Evolutionary conservation across 2,888 invertebrate genomes (phyloP).

Genomic region (Drosophila robusta): DNA sequence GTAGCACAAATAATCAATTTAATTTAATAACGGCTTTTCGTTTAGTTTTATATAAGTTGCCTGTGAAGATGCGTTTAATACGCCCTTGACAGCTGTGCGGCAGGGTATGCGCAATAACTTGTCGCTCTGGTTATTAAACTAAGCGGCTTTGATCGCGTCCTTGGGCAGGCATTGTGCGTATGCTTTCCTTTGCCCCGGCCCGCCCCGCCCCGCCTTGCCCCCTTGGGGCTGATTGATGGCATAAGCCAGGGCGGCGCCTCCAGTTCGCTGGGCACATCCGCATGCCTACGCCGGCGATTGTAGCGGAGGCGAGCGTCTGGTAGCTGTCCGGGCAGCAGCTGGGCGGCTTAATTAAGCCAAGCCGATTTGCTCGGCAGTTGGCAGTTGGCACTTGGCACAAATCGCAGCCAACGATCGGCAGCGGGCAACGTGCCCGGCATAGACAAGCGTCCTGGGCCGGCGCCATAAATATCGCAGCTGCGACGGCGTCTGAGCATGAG

Average conservation of each 20-base stretch:
- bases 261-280: slow-evolving; percentile 39
- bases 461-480: slow-evolving; percentile 67
- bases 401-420: slow-evolving; percentile 63
- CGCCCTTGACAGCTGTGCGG: background rate
- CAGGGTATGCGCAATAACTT: slow-evolving; percentile 22
- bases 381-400: slow-evolving; percentile 46
- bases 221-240: slow-evolving; percentile 60
- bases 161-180: slow-evolving; percentile 55
- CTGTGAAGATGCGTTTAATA: background rate
- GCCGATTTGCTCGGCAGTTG: slow-evolving; percentile 18
- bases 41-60: too few species aligned
- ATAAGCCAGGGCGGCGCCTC: slow-evolving; percentile 45
- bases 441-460: slow-evolving; percentile 50
- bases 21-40: too few species aligned
- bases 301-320: slow-evolving; percentile 25
- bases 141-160: slow-evolving; percentile 74
- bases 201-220: slow-evolving; percentile 27
- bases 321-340: slow-evolving; percentile 29
- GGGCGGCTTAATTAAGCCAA: slow-evolving; percentile 64
- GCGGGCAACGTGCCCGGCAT: slow-evolving; percentile 65
- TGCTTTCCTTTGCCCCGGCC: slow-evolving; percentile 17
- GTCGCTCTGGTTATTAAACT: slow-evolving; percentile 53
- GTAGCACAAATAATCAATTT: too few species aligned
- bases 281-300: slow-evolving; percentile 40
- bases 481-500: slow-evolving; percentile 31